Evolutionary conservation across 2,888 invertebrate species (phyloP).

Genomic region (Scaeva pyrastri): DNA sequence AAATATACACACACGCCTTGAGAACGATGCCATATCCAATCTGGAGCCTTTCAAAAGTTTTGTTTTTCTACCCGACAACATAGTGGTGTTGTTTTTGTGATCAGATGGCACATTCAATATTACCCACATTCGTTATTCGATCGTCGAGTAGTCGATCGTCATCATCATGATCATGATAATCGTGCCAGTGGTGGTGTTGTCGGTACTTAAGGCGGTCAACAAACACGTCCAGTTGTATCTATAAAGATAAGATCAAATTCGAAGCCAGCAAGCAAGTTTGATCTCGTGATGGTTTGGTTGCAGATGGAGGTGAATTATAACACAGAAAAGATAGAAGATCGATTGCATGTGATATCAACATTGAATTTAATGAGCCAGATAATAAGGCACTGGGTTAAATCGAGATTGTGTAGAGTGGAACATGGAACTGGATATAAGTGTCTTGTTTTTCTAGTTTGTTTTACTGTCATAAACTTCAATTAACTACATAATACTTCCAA

Average conservation of each 20-base stretch:
- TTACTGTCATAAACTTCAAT: neutral
- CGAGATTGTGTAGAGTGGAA: neutral
- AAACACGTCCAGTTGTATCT: conserved; percentile 51
- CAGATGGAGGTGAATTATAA: neutral
- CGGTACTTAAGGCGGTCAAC: conserved; percentile 62
- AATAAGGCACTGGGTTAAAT: conserved; percentile 74
- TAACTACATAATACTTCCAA: too few relatives aligned
- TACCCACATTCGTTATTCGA: conserved; percentile 54
- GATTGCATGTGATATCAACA: conserved; percentile 68
- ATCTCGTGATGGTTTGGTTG: neutral
- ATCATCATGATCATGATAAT: conserved; percentile 13
- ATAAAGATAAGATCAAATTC: conserved; percentile 65
- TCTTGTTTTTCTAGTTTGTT: conserved; percentile 60
- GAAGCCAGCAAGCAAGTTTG: conserved; percentile 5
- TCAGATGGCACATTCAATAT: too few relatives aligned
- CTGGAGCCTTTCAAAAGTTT: conserved; percentile 33
- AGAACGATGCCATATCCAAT: conserved; percentile 12
- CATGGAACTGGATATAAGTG: conserved; percentile 36
- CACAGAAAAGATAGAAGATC: conserved; percentile 32
- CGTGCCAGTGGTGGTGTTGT: neutral
- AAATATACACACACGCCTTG: conserved; percentile 50
- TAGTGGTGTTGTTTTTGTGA: conserved; percentile 5
- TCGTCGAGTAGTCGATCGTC: conserved; percentile 13
- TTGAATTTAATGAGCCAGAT: conserved; percentile 73
- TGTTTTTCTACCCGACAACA: conserved; percentile 12